Evolutionary conservation across 2,113 vertebrate species (phyloP), one percentile per base, ranked within the genome.

Genomic region (Gambusia holbrooki): DNA sequence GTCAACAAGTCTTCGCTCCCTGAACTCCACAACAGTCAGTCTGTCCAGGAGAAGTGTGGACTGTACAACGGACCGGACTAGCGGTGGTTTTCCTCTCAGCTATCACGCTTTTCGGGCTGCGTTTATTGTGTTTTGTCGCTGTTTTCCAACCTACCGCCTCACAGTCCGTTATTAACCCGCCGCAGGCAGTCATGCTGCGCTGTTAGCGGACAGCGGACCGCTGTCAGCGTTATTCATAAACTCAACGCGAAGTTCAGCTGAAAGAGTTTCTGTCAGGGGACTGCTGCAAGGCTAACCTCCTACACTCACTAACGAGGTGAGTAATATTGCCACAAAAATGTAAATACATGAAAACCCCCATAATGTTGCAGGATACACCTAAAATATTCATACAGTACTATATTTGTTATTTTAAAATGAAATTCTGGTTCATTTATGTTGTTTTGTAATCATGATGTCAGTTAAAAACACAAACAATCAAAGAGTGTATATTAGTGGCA

Each of bases 211-310:
- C 77, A 77, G 73, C 87, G 80, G 76, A 67, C 76, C 79, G 48
- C 81, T 88, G 84, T 71, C 86, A 88, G 73, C 80, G 63, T 42
- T 87, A 90, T 91, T 89, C 84, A 93, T 93, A 91, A 89, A 88
- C 84, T 88, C 87, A 65, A 48, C 71, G 13, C 84, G 84, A 87
- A 91, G 83, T 78, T 72, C 40, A 80, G 65, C 80, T 40, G 2
- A 65, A 77, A 76, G 45, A 66, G 5, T 69, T 76, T 86, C 66
- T 87, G 76, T 77, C 79, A 74, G 83, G 69, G 81, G 80, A 71
- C 79, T 83, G 73, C 28, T 25, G 71, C 76, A 17, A 72, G 73
- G 42, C 67, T 91, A 82, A 92, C 85, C 84, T 79, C 67, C 80
- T 80, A 86, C 72, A 84, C 71, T 71, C 3, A 69, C 28, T 66